Percentiles rank a stretch among this genome's conserved stretches.
Conservation (phyloP, 2,797 vertebrate species). For the Notolepis coatsorum region DNA sequence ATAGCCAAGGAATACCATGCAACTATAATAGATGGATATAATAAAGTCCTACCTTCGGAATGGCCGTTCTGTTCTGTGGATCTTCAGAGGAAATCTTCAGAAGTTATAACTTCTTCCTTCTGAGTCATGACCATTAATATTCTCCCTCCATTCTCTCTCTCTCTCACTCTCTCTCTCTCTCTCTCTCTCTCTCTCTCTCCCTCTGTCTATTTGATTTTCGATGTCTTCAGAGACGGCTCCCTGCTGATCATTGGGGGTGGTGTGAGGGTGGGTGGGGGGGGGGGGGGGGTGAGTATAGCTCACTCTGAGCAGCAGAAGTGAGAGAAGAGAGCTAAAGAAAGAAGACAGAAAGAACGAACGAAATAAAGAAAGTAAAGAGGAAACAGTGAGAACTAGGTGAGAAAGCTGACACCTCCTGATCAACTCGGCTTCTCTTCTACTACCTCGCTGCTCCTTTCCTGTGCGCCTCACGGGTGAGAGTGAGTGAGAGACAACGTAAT, state of each 20-base stretch:
- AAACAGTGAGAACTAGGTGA: neutral
- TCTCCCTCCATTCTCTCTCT: constrained; percentile 20
- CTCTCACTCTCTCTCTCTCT: constrained; percentile 19
- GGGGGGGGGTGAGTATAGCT: constrained; percentile 25
- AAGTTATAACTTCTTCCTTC: neutral
- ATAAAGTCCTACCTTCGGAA: too few relatives aligned
- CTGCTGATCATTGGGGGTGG: neutral
- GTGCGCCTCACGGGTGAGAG: constrained; percentile 44
- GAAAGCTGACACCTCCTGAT: constrained; percentile 50
- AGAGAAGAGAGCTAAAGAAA: neutral
- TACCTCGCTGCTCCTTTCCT: constrained; percentile 34
- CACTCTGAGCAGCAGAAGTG: constrained; percentile 17
- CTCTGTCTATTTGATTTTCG: neutral
- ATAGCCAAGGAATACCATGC: too few relatives aligned
- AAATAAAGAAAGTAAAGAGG: neutral
- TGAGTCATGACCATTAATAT: neutral
- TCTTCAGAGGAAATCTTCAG: neutral
- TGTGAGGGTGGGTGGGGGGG: neutral
- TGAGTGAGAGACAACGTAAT: constrained; percentile 70
- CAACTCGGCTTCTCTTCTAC: constrained; percentile 31
- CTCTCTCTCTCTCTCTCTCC: constrained; percentile 2
- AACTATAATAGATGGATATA: too few relatives aligned
- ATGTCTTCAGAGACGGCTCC: constrained; percentile 20
- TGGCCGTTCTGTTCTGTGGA: too few relatives aligned
- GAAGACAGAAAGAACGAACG: neutral